Percentiles rank a stretch among this genome's conserved stretches.
These are phyloP conservation scores for Colistium nudipinnis DNA, from an alignment of 2,113 vertebrate species.

Conservation along the genomic window DNA sequence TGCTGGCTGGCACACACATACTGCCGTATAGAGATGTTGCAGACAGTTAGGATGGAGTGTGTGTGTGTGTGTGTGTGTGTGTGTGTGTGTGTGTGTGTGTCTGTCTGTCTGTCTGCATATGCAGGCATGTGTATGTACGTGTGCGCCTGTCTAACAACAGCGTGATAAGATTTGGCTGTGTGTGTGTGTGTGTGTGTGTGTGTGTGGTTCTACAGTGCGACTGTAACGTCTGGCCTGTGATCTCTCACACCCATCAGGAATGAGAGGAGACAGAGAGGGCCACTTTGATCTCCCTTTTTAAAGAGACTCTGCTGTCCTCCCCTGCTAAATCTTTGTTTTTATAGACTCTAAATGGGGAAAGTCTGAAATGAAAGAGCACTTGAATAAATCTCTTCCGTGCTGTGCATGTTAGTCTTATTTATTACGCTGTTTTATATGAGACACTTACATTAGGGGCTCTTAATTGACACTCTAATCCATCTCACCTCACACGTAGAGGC, in stretches of 20 bases:
- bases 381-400: neutral
- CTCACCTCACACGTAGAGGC: neutral
- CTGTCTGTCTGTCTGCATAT: slow-evolving; percentile 27
- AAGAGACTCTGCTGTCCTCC: slow-evolving; percentile 14
- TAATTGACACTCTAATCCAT: neutral
- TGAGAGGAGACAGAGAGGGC: slow-evolving; percentile 48
- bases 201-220: slow-evolving; percentile 3
- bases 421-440: slow-evolving; percentile 2
- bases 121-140: slow-evolving; percentile 19
- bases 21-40: slow-evolving; percentile 29
- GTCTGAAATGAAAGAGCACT: neutral
- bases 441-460: neutral
- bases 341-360: neutral
- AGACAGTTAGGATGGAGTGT: slow-evolving; percentile 50
- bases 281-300: slow-evolving; percentile 60
- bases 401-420: neutral
- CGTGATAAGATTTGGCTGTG: slow-evolving; percentile 45
- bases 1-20: slow-evolving; percentile 20
- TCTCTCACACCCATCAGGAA: slow-evolving; percentile 60
- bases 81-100: slow-evolving; percentile 21
- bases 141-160: slow-evolving; percentile 21
- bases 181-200: slow-evolving; percentile 29
- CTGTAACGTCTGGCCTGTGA: slow-evolving; percentile 58
- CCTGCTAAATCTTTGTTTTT: neutral
- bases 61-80: slow-evolving; percentile 54